phyloP scores from a whole-genome alignment of 2,797 vertebrate genomes.

The Myripristis jacobus region DNA sequence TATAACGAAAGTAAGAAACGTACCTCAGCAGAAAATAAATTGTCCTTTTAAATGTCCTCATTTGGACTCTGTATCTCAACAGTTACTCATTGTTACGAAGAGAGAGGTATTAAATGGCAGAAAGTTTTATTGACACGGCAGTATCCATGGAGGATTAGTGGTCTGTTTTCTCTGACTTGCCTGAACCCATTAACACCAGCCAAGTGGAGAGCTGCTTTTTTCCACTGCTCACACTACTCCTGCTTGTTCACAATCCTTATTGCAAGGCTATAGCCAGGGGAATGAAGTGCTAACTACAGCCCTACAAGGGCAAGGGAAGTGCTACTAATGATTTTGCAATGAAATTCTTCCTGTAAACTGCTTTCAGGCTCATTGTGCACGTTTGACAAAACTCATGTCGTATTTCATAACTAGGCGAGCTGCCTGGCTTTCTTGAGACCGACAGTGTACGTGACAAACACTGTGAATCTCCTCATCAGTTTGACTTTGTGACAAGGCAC shows the following conservation, averaged over 20 bases:
- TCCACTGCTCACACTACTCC: slow-evolving; percentile 50
- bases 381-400: neutral
- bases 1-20: slow-evolving; percentile 28
- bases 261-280: slow-evolving; percentile 21
- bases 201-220: slow-evolving; percentile 52
- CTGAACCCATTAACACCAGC: slow-evolving; percentile 73
- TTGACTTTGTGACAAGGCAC: slow-evolving; percentile 15
- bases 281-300: slow-evolving; percentile 37
- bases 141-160: slow-evolving; percentile 74
- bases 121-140: slow-evolving; percentile 75
- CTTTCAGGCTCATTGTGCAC: slow-evolving; percentile 18
- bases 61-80: slow-evolving; percentile 56
- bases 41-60: slow-evolving; percentile 49
- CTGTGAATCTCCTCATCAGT: neutral
- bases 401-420: neutral
- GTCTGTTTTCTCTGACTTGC: slow-evolving; percentile 68
- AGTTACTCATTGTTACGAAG: slow-evolving; percentile 70
- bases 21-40: slow-evolving; percentile 57
- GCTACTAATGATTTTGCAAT: slow-evolving; percentile 25
- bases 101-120: slow-evolving; percentile 69
- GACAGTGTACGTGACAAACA: neutral
- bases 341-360: slow-evolving; percentile 25
- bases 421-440: neutral
- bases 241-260: slow-evolving; percentile 25
- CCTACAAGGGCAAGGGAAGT: slow-evolving; percentile 27